Evolutionary conservation across 2,797 vertebrate species (phyloP).

Genomic region (Rachycentron canadum): DNA sequence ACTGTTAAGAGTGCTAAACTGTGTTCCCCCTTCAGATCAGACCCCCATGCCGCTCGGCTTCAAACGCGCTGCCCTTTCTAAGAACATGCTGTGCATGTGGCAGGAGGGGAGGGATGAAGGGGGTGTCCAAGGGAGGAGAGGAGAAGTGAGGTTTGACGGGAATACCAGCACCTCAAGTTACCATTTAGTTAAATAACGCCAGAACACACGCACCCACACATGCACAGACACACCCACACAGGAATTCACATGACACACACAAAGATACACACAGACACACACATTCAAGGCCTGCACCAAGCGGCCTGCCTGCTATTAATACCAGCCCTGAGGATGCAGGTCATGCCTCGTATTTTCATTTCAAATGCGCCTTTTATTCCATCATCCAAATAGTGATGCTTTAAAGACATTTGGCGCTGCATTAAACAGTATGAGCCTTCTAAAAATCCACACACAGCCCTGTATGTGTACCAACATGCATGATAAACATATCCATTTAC

Average conservation of each 20-base stretch:
- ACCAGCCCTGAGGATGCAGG: conserved; percentile 63
- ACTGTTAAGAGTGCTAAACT: conserved; percentile 75
- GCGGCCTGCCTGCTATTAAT: conserved; percentile 68
- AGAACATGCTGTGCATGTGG: conserved; percentile 83
- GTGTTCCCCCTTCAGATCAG: conserved; percentile 82
- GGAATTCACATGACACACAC: conserved; percentile 54
- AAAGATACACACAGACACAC: neutral
- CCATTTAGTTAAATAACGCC: conserved; percentile 74
- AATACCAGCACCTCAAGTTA: conserved; percentile 83
- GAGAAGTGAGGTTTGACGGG: conserved; percentile 71
- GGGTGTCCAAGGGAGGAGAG: conserved; percentile 50
- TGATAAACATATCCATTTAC: conserved; percentile 51
- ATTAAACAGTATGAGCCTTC: conserved; percentile 42
- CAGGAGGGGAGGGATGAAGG: conserved; percentile 54
- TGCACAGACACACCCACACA: conserved; percentile 60
- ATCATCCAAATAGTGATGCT: conserved; percentile 61
- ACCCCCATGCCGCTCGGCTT: conserved; percentile 81
- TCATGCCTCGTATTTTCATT: conserved; percentile 64
- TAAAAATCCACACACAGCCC: conserved; percentile 13
- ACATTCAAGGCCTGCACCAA: conserved; percentile 22
- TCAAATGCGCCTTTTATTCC: conserved; percentile 53
- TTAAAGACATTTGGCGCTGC: conserved; percentile 60
- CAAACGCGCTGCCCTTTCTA: conserved; percentile 87
- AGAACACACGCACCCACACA: conserved; percentile 51
- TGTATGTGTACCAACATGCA: conserved; percentile 25